A percentile compares a stretch with the other conserved stretches of the same genome.
Evolutionary conservation across 1,140 invertebrate species (phyloP).

Genomic region (Bombus waltoni): DNA sequence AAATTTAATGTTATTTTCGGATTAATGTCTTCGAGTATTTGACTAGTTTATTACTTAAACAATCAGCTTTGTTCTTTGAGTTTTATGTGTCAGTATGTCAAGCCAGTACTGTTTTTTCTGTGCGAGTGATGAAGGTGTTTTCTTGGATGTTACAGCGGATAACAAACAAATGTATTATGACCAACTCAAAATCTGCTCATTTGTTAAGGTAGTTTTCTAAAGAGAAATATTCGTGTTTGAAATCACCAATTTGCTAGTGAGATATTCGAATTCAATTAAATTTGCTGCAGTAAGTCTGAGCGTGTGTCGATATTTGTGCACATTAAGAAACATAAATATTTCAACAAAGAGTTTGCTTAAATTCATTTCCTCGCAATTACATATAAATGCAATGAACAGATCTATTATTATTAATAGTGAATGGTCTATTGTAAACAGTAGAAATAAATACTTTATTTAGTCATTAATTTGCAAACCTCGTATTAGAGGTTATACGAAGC

Average conservation of each 20-base stretch:
- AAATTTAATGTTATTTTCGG: neutral
- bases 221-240: neutral
- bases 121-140: conserved; percentile 78
- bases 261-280: neutral
- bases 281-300: neutral
- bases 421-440: neutral
- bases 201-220: conserved; percentile 69
- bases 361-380: neutral
- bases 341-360: neutral
- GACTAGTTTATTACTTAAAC: neutral
- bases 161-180: conserved; percentile 49
- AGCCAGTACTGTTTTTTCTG: conserved; percentile 76
- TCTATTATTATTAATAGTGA: neutral
- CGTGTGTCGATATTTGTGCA: conserved; percentile 11
- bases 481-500: neutral
- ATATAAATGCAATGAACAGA: neutral
- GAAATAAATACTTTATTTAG: neutral
- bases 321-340: conserved; percentile 17
- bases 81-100: conserved; percentile 62
- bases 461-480: neutral
- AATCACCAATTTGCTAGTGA: neutral
- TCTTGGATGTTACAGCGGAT: conserved; percentile 72
- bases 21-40: neutral
- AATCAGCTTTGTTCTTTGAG: neutral
- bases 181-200: conserved; percentile 72